phyloP scores from a whole-genome alignment of 1,140 invertebrate genomes.

The Caenorhabditis elegans region WBcel235 BX284604.4:8139001-8139500 shows the following conservation, averaged over 20 bases:
- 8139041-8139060: slow-evolving; percentile 11
- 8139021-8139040: background rate
- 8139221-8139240: background rate
- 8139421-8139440: too few species aligned
- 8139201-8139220: background rate
- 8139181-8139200: background rate
- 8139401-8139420: too few species aligned
- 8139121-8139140: slow-evolving; percentile 33
- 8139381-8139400: too few species aligned
- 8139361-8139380: too few species aligned
- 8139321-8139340: too few species aligned
- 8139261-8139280: background rate
- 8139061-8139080: slow-evolving; percentile 32
- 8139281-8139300: background rate
- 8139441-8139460: too few species aligned
- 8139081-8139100: background rate
- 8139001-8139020: too few species aligned
- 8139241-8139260: background rate
- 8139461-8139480: too few species aligned
- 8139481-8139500: too few species aligned
- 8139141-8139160: slow-evolving; percentile 19
- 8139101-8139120: background rate
- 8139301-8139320: background rate
- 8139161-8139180: background rate
- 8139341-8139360: too few species aligned